Conservation (phyloP, 2,888 invertebrate genomes). For the Cataglyphis livida region DNA sequence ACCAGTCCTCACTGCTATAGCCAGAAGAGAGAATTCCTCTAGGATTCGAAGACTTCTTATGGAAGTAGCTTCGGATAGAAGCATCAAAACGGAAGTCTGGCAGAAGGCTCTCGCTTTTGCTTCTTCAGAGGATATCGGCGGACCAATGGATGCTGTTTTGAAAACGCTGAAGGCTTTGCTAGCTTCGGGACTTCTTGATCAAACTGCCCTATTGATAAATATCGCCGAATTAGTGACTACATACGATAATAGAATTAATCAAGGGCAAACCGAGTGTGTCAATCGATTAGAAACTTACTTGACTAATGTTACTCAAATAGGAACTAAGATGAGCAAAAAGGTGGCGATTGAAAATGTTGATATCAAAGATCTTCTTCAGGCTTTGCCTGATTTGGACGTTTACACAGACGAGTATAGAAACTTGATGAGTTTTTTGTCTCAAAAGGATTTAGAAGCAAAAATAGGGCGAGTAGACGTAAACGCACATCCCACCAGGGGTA, state of each 20-base stretch:
- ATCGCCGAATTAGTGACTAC: neutral
- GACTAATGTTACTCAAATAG: neutral
- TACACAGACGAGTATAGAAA: slow-evolving; percentile 36
- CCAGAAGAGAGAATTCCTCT: slow-evolving; percentile 11
- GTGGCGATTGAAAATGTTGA: neutral
- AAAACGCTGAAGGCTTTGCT: slow-evolving; percentile 32
- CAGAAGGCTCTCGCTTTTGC: slow-evolving; percentile 20
- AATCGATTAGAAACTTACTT: neutral
- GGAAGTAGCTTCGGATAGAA: slow-evolving; percentile 21
- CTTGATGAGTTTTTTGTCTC: slow-evolving; percentile 21
- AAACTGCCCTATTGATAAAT: neutral
- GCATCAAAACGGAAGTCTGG: slow-evolving; percentile 9
- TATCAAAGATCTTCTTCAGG: slow-evolving; percentile 46
- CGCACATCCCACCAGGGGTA: slow-evolving; percentile 40
- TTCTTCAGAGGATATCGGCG: slow-evolving; percentile 9
- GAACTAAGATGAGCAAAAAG: neutral
- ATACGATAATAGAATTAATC: slow-evolving; percentile 9
- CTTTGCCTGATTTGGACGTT: slow-evolving; percentile 1
- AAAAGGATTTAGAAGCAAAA: neutral
- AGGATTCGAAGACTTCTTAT: slow-evolving; percentile 26
- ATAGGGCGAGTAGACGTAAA: slow-evolving; percentile 23
- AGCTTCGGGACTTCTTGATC: slow-evolving; percentile 14
- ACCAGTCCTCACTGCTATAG: neutral
- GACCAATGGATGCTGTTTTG: slow-evolving; percentile 23
- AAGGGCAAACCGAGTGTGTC: neutral